Evolutionary conservation across 2,113 vertebrate species (phyloP).

Genomic region (Grammomys surdaster): DNA sequence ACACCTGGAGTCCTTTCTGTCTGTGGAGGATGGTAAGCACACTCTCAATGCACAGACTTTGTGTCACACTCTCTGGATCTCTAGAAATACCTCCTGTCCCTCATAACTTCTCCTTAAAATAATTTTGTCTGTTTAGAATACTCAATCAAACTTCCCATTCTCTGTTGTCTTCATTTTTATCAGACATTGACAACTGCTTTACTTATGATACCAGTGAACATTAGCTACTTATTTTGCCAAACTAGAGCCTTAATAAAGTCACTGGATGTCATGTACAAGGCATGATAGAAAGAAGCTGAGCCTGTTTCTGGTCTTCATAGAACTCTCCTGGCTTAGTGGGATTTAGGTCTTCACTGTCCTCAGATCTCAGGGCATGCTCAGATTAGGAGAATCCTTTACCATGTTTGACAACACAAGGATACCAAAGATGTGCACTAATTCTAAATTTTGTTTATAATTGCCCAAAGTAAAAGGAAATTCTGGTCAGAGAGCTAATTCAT

Average conservation of each 20-base stretch:
- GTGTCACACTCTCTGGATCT: no score
- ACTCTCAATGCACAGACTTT: not conserved
- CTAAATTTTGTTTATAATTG: not conserved
- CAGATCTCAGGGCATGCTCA: not conserved
- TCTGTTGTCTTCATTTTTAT: not conserved
- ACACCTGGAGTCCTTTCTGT: not conserved
- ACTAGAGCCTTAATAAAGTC: not conserved
- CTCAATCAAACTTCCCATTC: not conserved
- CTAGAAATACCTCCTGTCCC: not conserved
- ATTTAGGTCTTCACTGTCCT: not conserved
- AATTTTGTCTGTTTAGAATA: not conserved
- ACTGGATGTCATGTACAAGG: not conserved
- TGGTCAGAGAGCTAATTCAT: not conserved
- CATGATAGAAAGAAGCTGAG: not conserved
- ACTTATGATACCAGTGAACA: not conserved
- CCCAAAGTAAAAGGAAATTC: not conserved
- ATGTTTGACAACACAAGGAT: not conserved
- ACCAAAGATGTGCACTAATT: not conserved
- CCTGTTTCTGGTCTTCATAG: not conserved
- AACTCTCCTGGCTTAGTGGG: not conserved
- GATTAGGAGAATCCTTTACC: not conserved
- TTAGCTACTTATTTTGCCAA: not conserved
- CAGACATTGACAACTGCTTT: not conserved
- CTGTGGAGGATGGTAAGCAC: not conserved
- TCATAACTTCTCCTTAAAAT: not conserved